Evolutionary conservation across 2,888 invertebrate genomes (phyloP), one percentile per base, ranked within the genome.

Genomic region (Drosophila acutilabella): DNA sequence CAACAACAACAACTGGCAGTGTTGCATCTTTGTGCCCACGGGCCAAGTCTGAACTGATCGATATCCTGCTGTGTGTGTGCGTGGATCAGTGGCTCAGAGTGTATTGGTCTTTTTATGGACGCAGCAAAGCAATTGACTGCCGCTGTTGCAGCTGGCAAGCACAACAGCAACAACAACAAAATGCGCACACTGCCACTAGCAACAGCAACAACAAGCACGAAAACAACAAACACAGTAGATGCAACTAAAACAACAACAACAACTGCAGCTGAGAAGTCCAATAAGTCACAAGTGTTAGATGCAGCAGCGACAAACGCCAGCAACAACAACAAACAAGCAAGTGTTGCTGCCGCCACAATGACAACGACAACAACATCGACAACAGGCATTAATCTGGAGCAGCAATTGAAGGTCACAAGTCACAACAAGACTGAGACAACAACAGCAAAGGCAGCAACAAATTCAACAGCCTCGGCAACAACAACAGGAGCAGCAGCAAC

Each of bases 11-110:
- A 71, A 50, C 65, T 66, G 45, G 59, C 65, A 41, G 40, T 41
- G 81, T 81, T 78, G 82, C 78, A 79, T 81, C 82, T 81, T 79
- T 78, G 64, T 66, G 70, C 74, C 74, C 69, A 59, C 77, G 75
- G 75, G 76, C 80, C 53, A 76, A 36, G 36, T 36, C 36, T 36
- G 36, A 36, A 36, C 36, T 36, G 36, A 71, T 54, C 62, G 89
- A 88, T 86, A 82, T 82, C 82, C 89, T 86, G 82, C 82, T 82
- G 81, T 82, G 81, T 82, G 81, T 82, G 81, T 86, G 79, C 64
- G 76, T 75, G 67, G 76, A 79, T 75, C 79, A 78, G 77, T 76
- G 80, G 81, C 77, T 80, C 78, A 1, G 30, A 77, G 80, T 83
- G 81, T 65, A 74, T 71, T 65, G 42, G 56, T 71, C 64, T 59